Evolutionary conservation across 2,888 invertebrate species (phyloP).

Genomic region (Apocheima hispidaria): DNA sequence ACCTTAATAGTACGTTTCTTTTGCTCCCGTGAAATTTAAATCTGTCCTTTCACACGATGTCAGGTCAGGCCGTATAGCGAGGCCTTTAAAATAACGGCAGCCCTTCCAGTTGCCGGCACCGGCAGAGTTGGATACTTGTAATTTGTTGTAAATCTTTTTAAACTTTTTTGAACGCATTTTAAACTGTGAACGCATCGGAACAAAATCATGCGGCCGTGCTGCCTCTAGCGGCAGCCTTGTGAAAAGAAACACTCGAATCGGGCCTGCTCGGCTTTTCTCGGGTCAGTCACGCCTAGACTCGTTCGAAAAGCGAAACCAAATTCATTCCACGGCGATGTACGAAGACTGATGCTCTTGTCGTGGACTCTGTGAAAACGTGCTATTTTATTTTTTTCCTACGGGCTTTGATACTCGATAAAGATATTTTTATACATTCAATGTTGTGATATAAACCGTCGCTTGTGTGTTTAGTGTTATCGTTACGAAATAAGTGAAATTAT

Average conservation of each 20-base stretch:
- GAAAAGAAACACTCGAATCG: conserved; percentile 9
- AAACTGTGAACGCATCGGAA: conserved; percentile 18
- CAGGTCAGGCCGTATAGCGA: too few species aligned
- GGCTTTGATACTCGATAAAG: conserved; percentile 71
- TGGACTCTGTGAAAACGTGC: conserved; percentile 78
- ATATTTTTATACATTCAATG: conserved; percentile 74
- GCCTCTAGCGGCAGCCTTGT: conserved; percentile 16
- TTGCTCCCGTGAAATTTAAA: too few species aligned
- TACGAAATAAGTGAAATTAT: conserved; percentile 73
- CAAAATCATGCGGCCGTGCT: too few species aligned
- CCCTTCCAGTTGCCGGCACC: too few species aligned
- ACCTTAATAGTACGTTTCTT: too few species aligned
- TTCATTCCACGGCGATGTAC: conserved; percentile 84
- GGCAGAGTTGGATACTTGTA: too few species aligned
- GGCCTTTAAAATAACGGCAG: too few species aligned
- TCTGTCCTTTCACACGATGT: too few species aligned
- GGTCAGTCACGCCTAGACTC: conserved; percentile 85
- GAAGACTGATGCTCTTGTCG: conserved; percentile 85
- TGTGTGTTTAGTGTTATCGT: conserved; percentile 78
- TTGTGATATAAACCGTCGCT: conserved; percentile 76
- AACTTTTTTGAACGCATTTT: conserved; percentile 25
- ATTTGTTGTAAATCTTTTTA: too few species aligned
- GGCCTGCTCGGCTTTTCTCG: conserved; percentile 71
- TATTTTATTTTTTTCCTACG: conserved; percentile 75
- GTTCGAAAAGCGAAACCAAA: conserved; percentile 84